Evolutionary conservation across 2,888 invertebrate genomes (phyloP).

Genomic region (Agriopis marginaria): DNA sequence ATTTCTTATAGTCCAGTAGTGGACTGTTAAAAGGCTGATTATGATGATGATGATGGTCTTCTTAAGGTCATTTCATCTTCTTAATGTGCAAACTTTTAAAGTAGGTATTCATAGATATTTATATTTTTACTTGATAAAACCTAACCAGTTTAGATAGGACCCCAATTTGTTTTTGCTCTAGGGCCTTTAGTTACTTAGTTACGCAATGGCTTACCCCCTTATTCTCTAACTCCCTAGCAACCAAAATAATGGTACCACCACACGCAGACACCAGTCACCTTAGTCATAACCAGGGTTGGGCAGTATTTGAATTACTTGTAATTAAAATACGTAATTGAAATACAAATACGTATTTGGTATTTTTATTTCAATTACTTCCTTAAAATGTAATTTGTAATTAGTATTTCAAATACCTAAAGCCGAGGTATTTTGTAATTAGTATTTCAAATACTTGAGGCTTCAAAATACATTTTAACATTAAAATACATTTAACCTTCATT

Average conservation of each 20-base stretch:
- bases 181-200: too few species aligned
- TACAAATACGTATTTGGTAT: constrained; percentile 44
- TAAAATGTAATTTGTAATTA: constrained; percentile 1
- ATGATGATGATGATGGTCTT: too few species aligned
- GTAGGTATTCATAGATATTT: too few species aligned
- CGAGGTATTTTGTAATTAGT: not conserved
- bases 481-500: too few species aligned
- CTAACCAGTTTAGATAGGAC: too few species aligned
- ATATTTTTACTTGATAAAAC: too few species aligned
- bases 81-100: too few species aligned
- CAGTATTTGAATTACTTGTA: constrained; percentile 42
- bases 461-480: not conserved
- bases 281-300: constrained; percentile 12
- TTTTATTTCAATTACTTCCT: constrained; percentile 20
- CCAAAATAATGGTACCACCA: constrained; percentile 1
- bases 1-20: constrained; percentile 23
- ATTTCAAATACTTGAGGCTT: not conserved
- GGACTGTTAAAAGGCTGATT: too few species aligned
- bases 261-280: constrained; percentile 22
- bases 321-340: constrained; percentile 52
- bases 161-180: too few species aligned
- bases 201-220: too few species aligned
- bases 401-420: too few species aligned
- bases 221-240: not conserved
- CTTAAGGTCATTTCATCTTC: too few species aligned